phyloP scores from a whole-genome alignment of 2,797 vertebrate genomes.

The Yasuhikotakia modesta region DNA sequence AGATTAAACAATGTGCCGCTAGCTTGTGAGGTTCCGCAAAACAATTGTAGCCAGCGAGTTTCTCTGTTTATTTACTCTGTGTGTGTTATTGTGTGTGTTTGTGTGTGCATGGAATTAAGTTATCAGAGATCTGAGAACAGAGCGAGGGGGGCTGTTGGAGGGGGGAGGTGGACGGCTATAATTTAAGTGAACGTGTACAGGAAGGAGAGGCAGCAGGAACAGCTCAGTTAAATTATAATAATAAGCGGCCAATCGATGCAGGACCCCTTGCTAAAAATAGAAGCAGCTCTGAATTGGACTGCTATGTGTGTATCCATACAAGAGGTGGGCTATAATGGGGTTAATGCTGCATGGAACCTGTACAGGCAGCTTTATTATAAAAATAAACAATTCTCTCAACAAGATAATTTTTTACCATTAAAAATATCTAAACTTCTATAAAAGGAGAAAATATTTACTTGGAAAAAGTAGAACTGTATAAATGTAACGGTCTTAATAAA shows the following conservation, averaged over 20 bases:
- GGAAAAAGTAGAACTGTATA: background rate
- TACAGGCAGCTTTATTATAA: background rate
- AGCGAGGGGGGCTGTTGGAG: conserved; percentile 1
- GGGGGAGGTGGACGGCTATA: conserved; percentile 58
- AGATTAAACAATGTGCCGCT: conserved; percentile 1
- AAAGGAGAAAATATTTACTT: background rate
- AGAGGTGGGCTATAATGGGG: conserved; percentile 12
- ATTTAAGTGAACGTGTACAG: conserved; percentile 64
- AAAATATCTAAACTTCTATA: background rate
- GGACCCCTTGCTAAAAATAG: conserved; percentile 65
- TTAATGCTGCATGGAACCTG: conserved; percentile 1
- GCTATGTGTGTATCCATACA: conserved; percentile 1
- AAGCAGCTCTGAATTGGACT: conserved; percentile 49
- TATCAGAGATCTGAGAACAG: conserved; percentile 26
- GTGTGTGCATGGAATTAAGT: conserved; percentile 34
- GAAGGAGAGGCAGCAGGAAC: conserved; percentile 52
- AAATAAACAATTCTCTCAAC: background rate
- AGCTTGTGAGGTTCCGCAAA: background rate
- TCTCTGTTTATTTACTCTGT: conserved; percentile 39
- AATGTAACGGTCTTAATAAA: no score
- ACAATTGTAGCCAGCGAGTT: conserved; percentile 32
- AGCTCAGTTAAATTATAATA: conserved; percentile 71
- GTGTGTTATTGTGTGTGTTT: conserved; percentile 8
- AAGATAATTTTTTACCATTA: background rate
- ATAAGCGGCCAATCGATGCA: conserved; percentile 67